Base-by-base conservation (phyloP, 2,113 vertebrate species). In the Platanista minor region DNA sequence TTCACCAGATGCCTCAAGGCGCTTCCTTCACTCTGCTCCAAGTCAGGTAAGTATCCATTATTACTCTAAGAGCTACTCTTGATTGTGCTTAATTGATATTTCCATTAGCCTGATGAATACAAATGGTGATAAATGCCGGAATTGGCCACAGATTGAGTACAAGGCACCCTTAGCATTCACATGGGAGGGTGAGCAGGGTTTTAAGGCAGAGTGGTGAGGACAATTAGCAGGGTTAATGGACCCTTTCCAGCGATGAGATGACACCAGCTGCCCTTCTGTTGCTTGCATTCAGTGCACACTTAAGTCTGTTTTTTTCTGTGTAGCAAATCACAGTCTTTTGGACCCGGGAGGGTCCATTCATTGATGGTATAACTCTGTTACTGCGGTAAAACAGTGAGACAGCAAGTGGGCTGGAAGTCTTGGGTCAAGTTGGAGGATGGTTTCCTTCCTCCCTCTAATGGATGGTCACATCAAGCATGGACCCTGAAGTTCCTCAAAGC, bases 201-300 rank as follows among this genome's bases (percentile, higher is more conserved):
- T 84, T 62, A 77, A 95, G 96, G 74, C 78, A 23, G 62, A 83
- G 88, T 31, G 69, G 36, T 8, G 36, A 80, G 95, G 91, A 95
- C 94, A 83, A 96, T 96, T 77, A 97, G 72, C 59, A 54, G 86
- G 72, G 81, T n/a, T 97, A 91, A 96, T 92, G 91, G 91, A 52
- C 54, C 69, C 59, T 93, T 77, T 66, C 52, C 67, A 59, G 83
- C 0, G 41, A 57, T 7, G 39, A 72, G 85, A 71, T 62, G 96
- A 81, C 86, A 87, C 87, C 85, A 82, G 92, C 59, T 61, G 82
- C n/a, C 77, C 54, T 69, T 77, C 90, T 27, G 18, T 49, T 23
- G 66, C 23, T 27, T 17, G 31, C 2, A 20, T 11, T 64, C 82
- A 39, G 49, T 7, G 23, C 29, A 57, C 3, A 1, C 54, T 71